Evolutionary conservation across 2,113 vertebrate genomes (phyloP).

Genomic region (Nothocercus nigrocapillus): DNA sequence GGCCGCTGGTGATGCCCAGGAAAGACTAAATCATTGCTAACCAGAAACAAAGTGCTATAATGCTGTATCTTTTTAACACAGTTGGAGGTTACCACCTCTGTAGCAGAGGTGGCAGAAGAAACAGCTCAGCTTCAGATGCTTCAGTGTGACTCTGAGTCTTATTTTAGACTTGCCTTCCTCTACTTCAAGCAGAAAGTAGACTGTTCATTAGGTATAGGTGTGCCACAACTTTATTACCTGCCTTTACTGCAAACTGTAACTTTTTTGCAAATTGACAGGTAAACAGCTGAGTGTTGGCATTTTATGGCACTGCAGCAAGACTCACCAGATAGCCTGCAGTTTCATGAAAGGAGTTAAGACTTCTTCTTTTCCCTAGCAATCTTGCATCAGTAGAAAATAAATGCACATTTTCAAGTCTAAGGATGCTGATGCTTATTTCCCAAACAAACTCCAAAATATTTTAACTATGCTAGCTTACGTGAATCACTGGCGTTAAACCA

Average conservation of each 20-base stretch:
- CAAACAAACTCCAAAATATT: not conserved
- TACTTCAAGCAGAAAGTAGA: not conserved
- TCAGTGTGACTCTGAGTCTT: not conserved
- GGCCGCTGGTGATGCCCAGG: not conserved
- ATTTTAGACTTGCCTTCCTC: not conserved
- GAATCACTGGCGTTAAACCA: not conserved
- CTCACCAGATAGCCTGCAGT: not conserved
- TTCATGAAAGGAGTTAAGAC: not conserved
- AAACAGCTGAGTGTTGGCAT: not conserved
- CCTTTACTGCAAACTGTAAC: not conserved
- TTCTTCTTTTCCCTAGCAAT: not conserved
- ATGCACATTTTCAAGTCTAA: not conserved
- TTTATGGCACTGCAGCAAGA: not conserved
- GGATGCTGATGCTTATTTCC: not conserved
- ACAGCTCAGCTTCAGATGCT: conserved; percentile 11
- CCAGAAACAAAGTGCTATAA: not conserved
- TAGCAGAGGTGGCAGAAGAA: not conserved
- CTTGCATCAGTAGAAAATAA: not conserved
- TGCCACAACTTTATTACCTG: not conserved
- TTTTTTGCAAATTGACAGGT: not conserved
- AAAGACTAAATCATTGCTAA: not conserved
- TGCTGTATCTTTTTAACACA: not conserved
- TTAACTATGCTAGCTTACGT: not conserved
- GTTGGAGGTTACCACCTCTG: not conserved
- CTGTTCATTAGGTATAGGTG: not conserved